phyloP scores from a whole-genome alignment of 2,113 vertebrate genomes.

The Entomyzon cyanotis region DNA sequence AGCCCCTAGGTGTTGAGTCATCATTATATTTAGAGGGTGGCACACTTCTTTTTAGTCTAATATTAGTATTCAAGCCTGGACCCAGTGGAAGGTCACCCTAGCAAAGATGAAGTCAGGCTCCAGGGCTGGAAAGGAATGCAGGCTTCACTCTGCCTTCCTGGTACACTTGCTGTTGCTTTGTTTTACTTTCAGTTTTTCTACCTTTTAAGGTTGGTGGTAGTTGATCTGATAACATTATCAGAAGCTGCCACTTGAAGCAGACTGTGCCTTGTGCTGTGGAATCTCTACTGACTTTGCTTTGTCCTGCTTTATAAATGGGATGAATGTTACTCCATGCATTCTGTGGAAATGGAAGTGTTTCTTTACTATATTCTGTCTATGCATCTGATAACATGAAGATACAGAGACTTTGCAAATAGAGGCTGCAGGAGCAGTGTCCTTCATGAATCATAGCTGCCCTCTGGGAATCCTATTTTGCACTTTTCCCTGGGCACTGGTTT shows the following conservation, averaged over 20 bases:
- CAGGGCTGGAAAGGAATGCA: constrained; percentile 51
- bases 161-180: constrained; percentile 46
- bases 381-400: neutral
- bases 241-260: neutral
- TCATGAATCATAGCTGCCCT: neutral
- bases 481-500: neutral
- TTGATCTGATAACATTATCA: neutral
- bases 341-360: neutral
- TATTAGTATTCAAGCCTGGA: constrained; percentile 71
- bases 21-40: constrained; percentile 76
- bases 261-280: neutral
- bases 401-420: neutral
- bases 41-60: constrained; percentile 72
- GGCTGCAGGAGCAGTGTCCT: neutral
- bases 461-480: neutral
- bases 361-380: neutral
- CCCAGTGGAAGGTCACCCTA: constrained; percentile 73
- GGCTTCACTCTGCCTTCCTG: constrained; percentile 32
- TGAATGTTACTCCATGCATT: neutral
- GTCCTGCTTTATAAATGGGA: neutral
- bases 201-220: constrained; percentile 37
- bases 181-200: constrained; percentile 58
- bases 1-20: constrained; percentile 76
- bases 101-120: constrained; percentile 64
- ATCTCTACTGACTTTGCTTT: neutral